phyloP scores from a whole-genome alignment of 2,113 vertebrate genomes.

The Collichthys lucidus region DNA sequence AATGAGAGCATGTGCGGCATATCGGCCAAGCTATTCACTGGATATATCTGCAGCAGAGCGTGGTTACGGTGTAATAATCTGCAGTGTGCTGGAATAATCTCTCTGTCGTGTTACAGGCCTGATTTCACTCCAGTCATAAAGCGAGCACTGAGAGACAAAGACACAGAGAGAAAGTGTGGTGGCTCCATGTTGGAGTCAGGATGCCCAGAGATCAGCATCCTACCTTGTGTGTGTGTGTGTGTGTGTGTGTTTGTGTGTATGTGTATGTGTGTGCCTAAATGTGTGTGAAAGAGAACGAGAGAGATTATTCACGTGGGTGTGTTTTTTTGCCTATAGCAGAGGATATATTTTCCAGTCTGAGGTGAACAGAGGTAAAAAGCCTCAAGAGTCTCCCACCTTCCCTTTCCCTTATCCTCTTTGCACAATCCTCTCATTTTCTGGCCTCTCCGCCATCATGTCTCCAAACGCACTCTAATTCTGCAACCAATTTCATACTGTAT shows the following conservation, averaged over 20 bases:
- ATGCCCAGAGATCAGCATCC: slow-evolving; percentile 21
- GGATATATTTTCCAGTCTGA: slow-evolving; percentile 48
- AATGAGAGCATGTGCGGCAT: slow-evolving; percentile 8
- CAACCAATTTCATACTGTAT: slow-evolving; percentile 65
- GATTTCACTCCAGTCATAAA: slow-evolving; percentile 51
- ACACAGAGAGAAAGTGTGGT: slow-evolving; percentile 32
- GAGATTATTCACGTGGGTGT: slow-evolving; percentile 27
- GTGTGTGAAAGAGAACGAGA: slow-evolving; percentile 5
- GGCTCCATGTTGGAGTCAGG: slow-evolving; percentile 21
- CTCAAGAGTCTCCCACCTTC: slow-evolving; percentile 42
- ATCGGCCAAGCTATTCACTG: slow-evolving; percentile 23
- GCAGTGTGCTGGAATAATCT: slow-evolving; percentile 67
- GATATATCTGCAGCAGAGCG: slow-evolving; percentile 47
- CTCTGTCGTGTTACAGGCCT: slow-evolving; percentile 51
- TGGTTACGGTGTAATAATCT: slow-evolving; percentile 57
- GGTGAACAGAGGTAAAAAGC: slow-evolving; percentile 54
- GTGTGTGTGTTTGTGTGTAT: neutral
- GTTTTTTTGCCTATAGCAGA: slow-evolving; percentile 32
- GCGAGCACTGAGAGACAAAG: slow-evolving; percentile 37
- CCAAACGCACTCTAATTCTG: slow-evolving; percentile 55
- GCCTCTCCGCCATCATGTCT: slow-evolving; percentile 46
- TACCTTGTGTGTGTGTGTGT: neutral
- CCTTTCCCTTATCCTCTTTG: slow-evolving; percentile 57
- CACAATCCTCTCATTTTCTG: slow-evolving; percentile 62
- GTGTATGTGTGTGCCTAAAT: neutral